Evolutionary conservation across 2,113 vertebrate species (phyloP).

Genomic region (Catharus fuscescens): DNA sequence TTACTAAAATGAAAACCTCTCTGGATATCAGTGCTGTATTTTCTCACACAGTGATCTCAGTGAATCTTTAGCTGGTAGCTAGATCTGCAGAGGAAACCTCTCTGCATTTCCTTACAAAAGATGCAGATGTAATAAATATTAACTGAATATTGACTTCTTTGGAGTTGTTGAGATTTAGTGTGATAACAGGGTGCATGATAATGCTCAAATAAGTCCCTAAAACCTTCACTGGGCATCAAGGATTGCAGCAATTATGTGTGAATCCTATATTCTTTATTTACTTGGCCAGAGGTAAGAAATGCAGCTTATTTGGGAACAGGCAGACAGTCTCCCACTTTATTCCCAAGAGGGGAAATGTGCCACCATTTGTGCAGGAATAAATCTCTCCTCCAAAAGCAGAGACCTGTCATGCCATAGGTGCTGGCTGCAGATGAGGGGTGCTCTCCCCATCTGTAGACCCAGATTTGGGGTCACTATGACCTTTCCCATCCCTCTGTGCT

Average conservation of each 20-base stretch:
- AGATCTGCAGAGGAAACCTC: background rate
- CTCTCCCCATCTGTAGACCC: background rate
- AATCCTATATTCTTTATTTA: background rate
- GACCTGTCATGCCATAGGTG: background rate
- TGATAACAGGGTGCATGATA: background rate
- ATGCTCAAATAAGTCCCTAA: background rate
- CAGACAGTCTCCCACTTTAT: background rate
- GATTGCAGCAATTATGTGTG: background rate
- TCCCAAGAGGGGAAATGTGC: background rate
- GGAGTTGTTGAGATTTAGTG: background rate
- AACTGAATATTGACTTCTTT: constrained; percentile 39
- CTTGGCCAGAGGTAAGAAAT: background rate
- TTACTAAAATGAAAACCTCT: background rate
- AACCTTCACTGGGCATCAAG: background rate
- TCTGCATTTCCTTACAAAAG: background rate
- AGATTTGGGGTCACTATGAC: background rate
- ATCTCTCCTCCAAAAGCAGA: background rate
- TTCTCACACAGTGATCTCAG: background rate
- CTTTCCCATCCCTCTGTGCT: background rate
- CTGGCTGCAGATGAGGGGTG: background rate
- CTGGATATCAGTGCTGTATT: background rate
- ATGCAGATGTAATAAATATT: constrained; percentile 49
- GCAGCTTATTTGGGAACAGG: background rate
- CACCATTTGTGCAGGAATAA: background rate
- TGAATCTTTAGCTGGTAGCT: background rate